A percentile compares a stretch with the other conserved stretches of the same genome.
Evolutionary conservation across 2,797 vertebrate genomes (phyloP).

Genomic region (Gymnothorax javanicus): DNA sequence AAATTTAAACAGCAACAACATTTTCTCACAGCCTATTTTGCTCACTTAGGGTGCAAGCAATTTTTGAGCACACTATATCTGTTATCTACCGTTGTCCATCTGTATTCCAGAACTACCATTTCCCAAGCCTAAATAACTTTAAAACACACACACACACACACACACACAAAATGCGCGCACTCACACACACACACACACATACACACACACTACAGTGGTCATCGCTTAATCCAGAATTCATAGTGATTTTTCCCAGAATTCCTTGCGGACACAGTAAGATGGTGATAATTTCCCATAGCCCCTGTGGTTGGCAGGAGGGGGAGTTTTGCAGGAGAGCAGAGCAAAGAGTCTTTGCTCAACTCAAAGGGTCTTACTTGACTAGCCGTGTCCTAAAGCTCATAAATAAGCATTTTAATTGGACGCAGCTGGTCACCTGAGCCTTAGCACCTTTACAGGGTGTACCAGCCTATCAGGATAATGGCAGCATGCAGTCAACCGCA

Average conservation of each 20-base stretch:
- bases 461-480: conserved; percentile 41
- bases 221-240: too few species aligned
- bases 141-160: too few species aligned
- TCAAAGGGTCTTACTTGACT: not conserved
- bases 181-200: too few species aligned
- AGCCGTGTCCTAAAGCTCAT: not conserved
- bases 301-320: not conserved
- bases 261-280: conserved; percentile 4
- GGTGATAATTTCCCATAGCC: not conserved
- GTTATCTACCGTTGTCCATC: too few species aligned
- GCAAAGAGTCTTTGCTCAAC: not conserved
- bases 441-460: conserved; percentile 32
- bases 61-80: too few species aligned
- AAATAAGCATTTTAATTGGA: not conserved
- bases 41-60: too few species aligned
- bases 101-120: too few species aligned
- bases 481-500: conserved; percentile 32
- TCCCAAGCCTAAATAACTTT: too few species aligned
- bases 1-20: too few species aligned
- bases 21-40: too few species aligned
- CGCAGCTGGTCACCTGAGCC: not conserved
- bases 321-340: not conserved
- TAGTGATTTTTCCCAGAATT: not conserved
- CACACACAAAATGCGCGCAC: too few species aligned
- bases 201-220: too few species aligned